These are phyloP conservation scores for Phyto melanocephala DNA, from an alignment of 2,888 invertebrate genomes.

Conservation along the genomic window DNA sequence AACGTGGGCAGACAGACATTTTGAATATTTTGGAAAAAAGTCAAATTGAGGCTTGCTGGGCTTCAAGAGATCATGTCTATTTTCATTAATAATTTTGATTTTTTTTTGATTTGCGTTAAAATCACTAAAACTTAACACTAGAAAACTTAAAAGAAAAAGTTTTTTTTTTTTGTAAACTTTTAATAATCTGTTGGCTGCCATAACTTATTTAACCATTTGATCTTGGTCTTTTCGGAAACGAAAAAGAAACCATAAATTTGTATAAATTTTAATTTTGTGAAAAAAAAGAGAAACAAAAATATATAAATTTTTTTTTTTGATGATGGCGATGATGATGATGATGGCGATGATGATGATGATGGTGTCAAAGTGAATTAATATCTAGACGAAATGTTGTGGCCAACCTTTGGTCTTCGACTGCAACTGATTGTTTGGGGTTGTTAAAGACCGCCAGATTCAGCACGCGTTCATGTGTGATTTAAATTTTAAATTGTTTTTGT, in stretches of 20 bases:
- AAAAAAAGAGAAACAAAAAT: neutral
- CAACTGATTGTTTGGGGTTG: neutral
- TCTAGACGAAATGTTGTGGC: neutral
- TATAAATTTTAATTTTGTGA: neutral
- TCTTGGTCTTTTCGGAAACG: neutral
- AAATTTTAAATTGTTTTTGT: constrained; percentile 1
- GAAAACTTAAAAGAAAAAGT: neutral
- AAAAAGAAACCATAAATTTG: constrained; percentile 6
- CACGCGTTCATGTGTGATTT: constrained; percentile 43
- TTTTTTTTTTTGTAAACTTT: too few species aligned
- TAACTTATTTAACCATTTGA: constrained; percentile 1
- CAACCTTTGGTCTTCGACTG: neutral
- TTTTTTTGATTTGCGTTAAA: neutral
- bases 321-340: neutral
- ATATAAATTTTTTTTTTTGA: constrained; percentile 19
- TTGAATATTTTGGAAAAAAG: neutral
- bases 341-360: neutral
- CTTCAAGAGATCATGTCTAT: neutral
- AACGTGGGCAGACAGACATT: constrained; percentile 28
- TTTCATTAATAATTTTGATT: neutral
- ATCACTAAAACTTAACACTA: neutral
- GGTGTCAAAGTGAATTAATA: constrained; percentile 48
- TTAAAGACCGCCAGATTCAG: neutral
- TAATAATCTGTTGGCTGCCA: neutral
- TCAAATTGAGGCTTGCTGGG: neutral